Conservation (phyloP, 2,113 vertebrate species). For the Triplophysa dalaica region DNA sequence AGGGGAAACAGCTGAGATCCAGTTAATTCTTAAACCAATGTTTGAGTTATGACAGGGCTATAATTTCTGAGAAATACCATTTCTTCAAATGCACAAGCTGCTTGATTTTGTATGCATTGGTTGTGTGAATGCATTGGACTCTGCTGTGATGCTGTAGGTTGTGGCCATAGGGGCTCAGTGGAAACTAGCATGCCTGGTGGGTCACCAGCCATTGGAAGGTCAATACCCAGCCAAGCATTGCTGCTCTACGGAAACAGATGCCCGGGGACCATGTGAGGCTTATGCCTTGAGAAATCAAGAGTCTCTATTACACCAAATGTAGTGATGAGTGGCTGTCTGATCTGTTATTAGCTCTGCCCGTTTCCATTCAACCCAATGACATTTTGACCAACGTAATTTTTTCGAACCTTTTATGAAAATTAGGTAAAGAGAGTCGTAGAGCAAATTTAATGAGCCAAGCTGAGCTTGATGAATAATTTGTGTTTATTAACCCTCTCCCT, state of each 20-base stretch:
- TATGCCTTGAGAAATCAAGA: conserved; percentile 43
- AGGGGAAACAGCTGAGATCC: too few species aligned
- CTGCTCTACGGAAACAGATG: conserved; percentile 31
- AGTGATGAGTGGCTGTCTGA: conserved; percentile 7
- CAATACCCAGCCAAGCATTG: conserved; percentile 28
- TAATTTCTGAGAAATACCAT: too few species aligned
- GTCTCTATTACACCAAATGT: conserved; percentile 46
- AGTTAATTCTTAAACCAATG: too few species aligned
- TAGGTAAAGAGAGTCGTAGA: conserved; percentile 7
- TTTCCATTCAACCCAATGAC: conserved; percentile 50
- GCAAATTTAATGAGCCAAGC: neutral
- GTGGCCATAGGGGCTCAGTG: conserved; percentile 19
- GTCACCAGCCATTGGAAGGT: conserved; percentile 36
- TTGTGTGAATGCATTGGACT: neutral
- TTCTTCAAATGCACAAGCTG: neutral
- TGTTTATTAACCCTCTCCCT: conserved; percentile 7
- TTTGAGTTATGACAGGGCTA: too few species aligned
- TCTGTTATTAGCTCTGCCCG: conserved; percentile 27
- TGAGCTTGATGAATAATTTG: conserved; percentile 3
- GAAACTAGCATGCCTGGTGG: conserved; percentile 33
- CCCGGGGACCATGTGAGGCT: conserved; percentile 34
- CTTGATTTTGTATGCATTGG: neutral
- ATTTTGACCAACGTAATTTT: conserved; percentile 24
- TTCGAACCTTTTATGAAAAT: conserved; percentile 23
- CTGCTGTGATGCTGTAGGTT: neutral